A percentile compares a stretch with the other conserved stretches of the same genome.
phyloP scores from a whole-genome alignment of 2,113 vertebrate genomes.

The Rhizomys pruinosus region DNA sequence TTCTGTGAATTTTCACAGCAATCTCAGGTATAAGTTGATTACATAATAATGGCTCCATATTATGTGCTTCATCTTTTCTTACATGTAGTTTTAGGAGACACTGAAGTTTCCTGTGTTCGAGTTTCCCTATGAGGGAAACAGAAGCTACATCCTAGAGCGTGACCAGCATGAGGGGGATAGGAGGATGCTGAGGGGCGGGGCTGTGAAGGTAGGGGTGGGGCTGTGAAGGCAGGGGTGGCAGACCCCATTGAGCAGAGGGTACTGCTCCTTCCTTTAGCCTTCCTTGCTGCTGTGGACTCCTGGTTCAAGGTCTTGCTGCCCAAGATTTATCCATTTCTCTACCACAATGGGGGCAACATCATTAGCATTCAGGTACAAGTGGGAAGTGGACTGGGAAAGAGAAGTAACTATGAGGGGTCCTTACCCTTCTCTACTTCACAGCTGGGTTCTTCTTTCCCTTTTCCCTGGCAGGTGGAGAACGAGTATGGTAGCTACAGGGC shows the following conservation, averaged over 20 bases:
- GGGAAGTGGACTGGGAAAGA: background rate
- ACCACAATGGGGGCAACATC: conserved; percentile 94
- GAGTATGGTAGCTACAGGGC: conserved; percentile 96
- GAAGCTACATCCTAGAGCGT: background rate
- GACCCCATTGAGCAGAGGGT: background rate
- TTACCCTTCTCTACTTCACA: background rate
- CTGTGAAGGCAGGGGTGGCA: too few species aligned
- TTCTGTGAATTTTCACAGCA: background rate
- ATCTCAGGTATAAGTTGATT: background rate
- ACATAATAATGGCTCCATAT: background rate
- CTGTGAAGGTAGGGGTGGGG: too few species aligned
- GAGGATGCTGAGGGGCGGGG: background rate
- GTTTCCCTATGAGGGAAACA: background rate
- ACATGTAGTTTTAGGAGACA: background rate
- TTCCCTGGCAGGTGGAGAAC: conserved; percentile 92
- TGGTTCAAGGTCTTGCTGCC: conserved; percentile 94
- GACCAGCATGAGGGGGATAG: background rate
- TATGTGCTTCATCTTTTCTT: background rate
- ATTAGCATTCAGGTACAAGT: conserved; percentile 94
- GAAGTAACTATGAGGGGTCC: background rate
- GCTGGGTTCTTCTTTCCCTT: background rate
- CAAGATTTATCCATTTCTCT: conserved; percentile 92
- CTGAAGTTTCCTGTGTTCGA: background rate
- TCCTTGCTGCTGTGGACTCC: conserved; percentile 91
- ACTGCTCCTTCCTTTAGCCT: conserved; percentile 86